A percentile compares a stretch with the other conserved stretches of the same genome.
phyloP scores from a whole-genome alignment of 2,113 vertebrate species.

The Seriola dumerili region DNA sequence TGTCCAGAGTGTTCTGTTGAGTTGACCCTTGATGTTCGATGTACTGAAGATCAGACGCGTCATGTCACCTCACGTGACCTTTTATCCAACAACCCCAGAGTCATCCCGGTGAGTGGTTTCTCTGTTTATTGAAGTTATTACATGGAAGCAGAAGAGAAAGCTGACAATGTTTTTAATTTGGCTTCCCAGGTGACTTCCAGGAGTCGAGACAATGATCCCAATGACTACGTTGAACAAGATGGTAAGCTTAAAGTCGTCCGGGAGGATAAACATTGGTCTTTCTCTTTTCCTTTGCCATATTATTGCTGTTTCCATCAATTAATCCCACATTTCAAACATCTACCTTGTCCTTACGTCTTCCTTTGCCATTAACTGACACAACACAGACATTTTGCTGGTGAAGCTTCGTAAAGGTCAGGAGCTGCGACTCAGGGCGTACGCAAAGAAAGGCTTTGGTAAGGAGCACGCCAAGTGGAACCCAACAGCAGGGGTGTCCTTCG shows the following conservation, averaged over 20 bases:
- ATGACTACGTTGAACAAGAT: constrained; percentile 96
- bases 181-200: constrained; percentile 93
- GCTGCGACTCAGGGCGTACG: constrained; percentile 93
- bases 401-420: constrained; percentile 98
- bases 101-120: constrained; percentile 92
- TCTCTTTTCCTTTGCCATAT: background rate
- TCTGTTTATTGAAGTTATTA: fast-evolving
- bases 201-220: constrained; percentile 96
- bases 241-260: constrained; percentile 78
- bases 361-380: background rate
- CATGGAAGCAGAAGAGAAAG: background rate
- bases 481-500: constrained; percentile 95
- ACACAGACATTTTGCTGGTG: constrained; percentile 94
- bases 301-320: background rate
- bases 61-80: constrained; percentile 96
- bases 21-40: constrained; percentile 94
- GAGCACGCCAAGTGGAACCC: constrained; percentile 99
- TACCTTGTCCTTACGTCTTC: background rate
- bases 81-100: constrained; percentile 94
- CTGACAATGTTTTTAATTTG: background rate
- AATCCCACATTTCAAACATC: background rate
- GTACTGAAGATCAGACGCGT: constrained; percentile 96
- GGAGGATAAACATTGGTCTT: background rate
- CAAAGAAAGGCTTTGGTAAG: constrained; percentile 98
- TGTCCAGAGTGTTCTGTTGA: constrained; percentile 97